Conservation (phyloP, 2,888 invertebrate species). For the Rhagophthalmus giganteus region DNA sequence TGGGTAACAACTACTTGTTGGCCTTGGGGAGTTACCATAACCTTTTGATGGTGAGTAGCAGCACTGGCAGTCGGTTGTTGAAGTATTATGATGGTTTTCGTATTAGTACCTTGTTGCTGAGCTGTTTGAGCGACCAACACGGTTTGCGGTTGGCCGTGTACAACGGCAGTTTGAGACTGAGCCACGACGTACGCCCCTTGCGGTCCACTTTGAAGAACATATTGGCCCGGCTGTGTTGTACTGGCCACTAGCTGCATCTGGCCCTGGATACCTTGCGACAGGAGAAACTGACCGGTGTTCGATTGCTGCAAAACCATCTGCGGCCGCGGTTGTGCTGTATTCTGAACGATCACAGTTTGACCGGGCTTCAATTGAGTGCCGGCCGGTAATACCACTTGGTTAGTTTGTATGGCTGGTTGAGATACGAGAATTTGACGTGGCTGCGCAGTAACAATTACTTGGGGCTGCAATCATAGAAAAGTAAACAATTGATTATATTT, state of each 20-base stretch:
- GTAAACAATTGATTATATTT: too few relatives aligned
- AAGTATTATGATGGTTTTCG: conserved; percentile 72
- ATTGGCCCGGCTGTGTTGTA: conserved; percentile 55
- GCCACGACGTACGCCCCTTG: conserved; percentile 68
- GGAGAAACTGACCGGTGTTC: conserved; percentile 48
- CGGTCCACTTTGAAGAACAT: conserved; percentile 58
- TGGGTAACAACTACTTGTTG: conserved; percentile 69
- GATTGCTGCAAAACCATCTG: conserved; percentile 51
- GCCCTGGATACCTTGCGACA: conserved; percentile 51
- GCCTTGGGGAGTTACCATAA: conserved; percentile 68
- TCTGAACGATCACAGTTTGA: conserved; percentile 54
- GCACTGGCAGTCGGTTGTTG: conserved; percentile 58
- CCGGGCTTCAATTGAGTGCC: conserved; percentile 51
- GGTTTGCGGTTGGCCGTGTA: conserved; percentile 65
- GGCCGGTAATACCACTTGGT: conserved; percentile 42
- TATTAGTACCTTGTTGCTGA: conserved; percentile 66
- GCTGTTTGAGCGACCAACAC: conserved; percentile 69
- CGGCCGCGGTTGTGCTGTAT: conserved; percentile 46
- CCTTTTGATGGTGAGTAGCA: conserved; percentile 59
- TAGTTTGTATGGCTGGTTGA: conserved; percentile 43
- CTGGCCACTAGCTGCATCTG: conserved; percentile 56
- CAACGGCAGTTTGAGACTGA: conserved; percentile 64
- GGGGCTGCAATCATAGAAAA: conserved; percentile 28
- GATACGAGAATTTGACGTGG: conserved; percentile 61
- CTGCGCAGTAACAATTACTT: conserved; percentile 51